Evolutionary conservation across 2,113 vertebrate genomes (phyloP).

Genomic region (Dromaius novaehollandiae): DNA sequence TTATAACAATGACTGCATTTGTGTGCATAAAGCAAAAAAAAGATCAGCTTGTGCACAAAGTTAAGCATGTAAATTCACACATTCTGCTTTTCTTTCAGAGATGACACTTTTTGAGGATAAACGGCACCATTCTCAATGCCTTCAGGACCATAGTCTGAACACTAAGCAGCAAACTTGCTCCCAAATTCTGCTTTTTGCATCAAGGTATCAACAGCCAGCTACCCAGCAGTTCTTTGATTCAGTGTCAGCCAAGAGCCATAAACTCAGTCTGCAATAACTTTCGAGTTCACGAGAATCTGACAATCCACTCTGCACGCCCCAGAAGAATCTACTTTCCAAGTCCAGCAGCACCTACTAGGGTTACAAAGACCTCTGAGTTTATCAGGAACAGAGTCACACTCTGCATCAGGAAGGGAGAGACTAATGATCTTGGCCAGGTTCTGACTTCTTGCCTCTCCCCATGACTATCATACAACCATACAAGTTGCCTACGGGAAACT

Average conservation of each 20-base stretch:
- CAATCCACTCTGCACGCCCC: not conserved
- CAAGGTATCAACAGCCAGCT: not conserved
- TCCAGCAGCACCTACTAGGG: too few relatives aligned
- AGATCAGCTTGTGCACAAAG: not conserved
- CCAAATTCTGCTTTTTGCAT: not conserved
- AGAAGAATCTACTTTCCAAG: too few relatives aligned
- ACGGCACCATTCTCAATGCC: rapidly evolving
- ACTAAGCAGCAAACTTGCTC: not conserved
- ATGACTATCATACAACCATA: not conserved
- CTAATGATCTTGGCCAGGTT: too few relatives aligned
- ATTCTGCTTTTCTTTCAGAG: not conserved
- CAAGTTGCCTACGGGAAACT: not conserved
- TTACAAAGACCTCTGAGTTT: too few relatives aligned
- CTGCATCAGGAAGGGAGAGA: too few relatives aligned
- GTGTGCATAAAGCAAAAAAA: not conserved
- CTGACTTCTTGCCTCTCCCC: too few relatives aligned
- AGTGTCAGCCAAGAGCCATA: not conserved
- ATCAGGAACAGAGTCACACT: too few relatives aligned
- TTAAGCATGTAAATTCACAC: not conserved
- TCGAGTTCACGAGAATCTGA: not conserved
- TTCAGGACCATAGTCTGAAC: not conserved
- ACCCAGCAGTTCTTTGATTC: not conserved
- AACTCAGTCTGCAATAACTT: not conserved
- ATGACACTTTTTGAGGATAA: not conserved
- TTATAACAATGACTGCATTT: not conserved